Evolutionary conservation across 1,140 invertebrate genomes (phyloP), one percentile per base, ranked within the genome.

Genomic region (Ceratina japonica): DNA sequence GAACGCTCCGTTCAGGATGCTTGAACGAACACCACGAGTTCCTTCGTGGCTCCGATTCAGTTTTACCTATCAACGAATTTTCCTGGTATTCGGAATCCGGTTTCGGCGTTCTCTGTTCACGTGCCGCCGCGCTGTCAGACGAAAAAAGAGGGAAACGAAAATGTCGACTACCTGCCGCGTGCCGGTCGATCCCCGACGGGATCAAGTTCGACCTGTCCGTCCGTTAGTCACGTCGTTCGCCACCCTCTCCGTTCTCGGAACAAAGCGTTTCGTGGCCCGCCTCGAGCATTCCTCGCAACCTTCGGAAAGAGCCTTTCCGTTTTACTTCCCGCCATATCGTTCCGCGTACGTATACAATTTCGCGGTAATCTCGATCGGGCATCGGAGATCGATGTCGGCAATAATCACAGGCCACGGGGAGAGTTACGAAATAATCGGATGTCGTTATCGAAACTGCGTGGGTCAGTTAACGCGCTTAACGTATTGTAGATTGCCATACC

Each of bases 141-240:
- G 31, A 15, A 56, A 68, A 44, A 44, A 44, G 10, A 44, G 27
- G 44, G 20, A 18, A 68, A 44, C 15, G 5, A 62, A 68, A 31
- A 44, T 22, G 16, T 37, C 64, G 22, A 74, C 76, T 82, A 79
- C 76, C 54, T 82, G 64, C 56, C 13, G 12, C 76, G 44, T 82
- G 64, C 56, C 13, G 12, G 54, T 77, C 59, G 74, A 71, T 80
- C 37, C 61, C 18, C 51, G 24, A 31, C 59, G 5, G 65, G 51
- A 76, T 63, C 64, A 51, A 20, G 79, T 79, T 75, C 12, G 63
- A 75, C 56, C 77, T 75, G 63, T 16, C 24, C 10, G 68, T 37
- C 56, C 27, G 24, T 75, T 54, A 54, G 20, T 27, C 59, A 56
- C 31, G 61, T 59, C 27, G 27, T 31, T 31, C 68, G 76, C 62